These are phyloP conservation scores for Patiria pectinifera DNA, from an alignment of 53 echinoderm and acorn worm species.

Conservation along the genomic window DNA sequence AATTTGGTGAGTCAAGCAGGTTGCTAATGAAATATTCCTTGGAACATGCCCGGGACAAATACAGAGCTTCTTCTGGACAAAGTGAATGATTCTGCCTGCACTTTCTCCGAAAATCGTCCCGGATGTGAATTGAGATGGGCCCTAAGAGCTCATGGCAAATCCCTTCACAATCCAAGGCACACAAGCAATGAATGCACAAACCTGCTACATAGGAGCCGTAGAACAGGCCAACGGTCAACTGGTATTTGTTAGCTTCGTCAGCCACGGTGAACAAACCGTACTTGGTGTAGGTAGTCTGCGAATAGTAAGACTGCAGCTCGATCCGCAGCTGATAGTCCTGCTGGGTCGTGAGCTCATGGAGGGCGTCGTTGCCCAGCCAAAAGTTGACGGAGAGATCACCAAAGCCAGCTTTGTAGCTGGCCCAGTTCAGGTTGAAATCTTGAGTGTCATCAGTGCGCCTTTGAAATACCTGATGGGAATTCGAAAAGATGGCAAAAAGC, in stretches of 20 bases:
- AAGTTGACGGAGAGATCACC: slow-evolving; percentile 73
- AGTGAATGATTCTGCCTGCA: no score
- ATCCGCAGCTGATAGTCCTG: slow-evolving; percentile 77
- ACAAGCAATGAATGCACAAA: not conserved
- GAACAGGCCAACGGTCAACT: slow-evolving; percentile 71
- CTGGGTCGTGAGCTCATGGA: slow-evolving; percentile 71
- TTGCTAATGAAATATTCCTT: no score
- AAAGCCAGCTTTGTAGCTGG: slow-evolving; percentile 79
- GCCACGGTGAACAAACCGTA: slow-evolving; percentile 74
- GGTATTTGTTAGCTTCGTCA: slow-evolving; percentile 57
- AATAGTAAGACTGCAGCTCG: slow-evolving; percentile 76
- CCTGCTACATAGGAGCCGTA: slow-evolving; percentile 71
- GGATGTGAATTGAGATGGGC: no score
- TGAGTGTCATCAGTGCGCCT: slow-evolving; percentile 68
- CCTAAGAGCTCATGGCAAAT: no score
- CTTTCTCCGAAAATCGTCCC: no score
- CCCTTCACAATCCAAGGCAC: not conserved
- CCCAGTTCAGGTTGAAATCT: slow-evolving; percentile 79
- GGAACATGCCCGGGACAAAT: no score
- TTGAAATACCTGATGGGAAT: slow-evolving; percentile 80
- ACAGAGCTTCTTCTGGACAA: no score
- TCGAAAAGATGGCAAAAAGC: no score
- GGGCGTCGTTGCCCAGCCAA: slow-evolving; percentile 87
- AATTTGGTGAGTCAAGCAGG: no score
- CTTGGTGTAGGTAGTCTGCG: slow-evolving; percentile 50